These are phyloP conservation scores for Poeciliopsis paucimaculata DNA, from an alignment of 2,797 vertebrate species.

Conservation along the genomic window DNA sequence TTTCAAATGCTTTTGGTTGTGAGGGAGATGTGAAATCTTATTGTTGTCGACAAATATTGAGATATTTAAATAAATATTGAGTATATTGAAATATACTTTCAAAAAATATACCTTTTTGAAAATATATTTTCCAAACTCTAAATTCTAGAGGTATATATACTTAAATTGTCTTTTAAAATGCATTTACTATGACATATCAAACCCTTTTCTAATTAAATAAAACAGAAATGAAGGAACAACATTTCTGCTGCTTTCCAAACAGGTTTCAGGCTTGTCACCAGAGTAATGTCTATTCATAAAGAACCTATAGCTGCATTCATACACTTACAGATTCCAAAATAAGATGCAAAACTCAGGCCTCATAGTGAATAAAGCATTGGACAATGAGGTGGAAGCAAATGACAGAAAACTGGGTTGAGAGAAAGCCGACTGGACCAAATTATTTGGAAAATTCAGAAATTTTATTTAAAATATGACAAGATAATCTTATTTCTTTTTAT, in stretches of 20 bases:
- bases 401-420: neutral
- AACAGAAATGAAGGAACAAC: neutral
- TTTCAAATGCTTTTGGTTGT: too few species aligned
- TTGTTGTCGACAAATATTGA: too few species aligned
- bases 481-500: neutral
- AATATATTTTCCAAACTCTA: neutral
- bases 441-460: neutral
- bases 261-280: neutral
- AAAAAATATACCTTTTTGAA: too few species aligned
- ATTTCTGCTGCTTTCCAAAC: neutral
- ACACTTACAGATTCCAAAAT: neutral
- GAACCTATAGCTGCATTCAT: neutral
- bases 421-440: neutral
- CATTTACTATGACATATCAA: neutral
- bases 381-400: neutral
- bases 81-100: too few species aligned
- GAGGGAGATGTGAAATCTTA: too few species aligned
- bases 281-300: neutral
- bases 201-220: neutral
- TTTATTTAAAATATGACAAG: neutral
- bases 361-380: neutral
- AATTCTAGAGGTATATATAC: neutral
- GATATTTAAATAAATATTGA: too few species aligned
- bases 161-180: neutral
- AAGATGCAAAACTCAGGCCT: neutral